Percentiles rank a stretch among this genome's conserved stretches.
phyloP scores from a whole-genome alignment of 92 coral and sea anemone genomes.

The Blastomussa wellsi region DNA sequence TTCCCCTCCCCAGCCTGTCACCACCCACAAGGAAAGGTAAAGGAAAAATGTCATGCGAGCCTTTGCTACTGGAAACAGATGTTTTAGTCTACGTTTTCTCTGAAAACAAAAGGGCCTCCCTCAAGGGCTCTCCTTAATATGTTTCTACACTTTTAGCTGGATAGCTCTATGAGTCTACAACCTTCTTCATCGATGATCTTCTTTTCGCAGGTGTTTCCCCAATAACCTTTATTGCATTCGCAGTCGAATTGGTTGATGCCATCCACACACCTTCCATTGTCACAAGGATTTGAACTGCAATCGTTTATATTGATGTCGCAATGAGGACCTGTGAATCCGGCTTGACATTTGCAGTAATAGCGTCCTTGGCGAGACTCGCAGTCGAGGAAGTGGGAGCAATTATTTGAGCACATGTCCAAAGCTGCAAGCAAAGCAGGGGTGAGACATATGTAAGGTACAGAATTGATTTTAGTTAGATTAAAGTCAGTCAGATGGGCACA shows the following conservation, averaged over 20 bases:
- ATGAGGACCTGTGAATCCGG: constrained; percentile 70
- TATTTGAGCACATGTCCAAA: constrained; percentile 3
- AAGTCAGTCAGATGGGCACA: not conserved
- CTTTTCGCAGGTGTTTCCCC: constrained; percentile 29
- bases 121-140: no score
- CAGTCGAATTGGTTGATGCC: constrained; percentile 71
- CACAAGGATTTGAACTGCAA: constrained; percentile 81
- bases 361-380: constrained; percentile 16
- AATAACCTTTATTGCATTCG: constrained; percentile 38
- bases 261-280: constrained; percentile 74
- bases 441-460: not conserved
- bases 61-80: no score
- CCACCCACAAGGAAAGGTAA: no score
- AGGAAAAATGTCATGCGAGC: no score
- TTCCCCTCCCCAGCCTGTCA: no score
- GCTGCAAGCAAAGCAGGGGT: not conserved
- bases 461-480: no score
- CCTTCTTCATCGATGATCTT: constrained; percentile 14
- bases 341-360: constrained; percentile 62
- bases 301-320: constrained; percentile 76
- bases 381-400: constrained; percentile 22
- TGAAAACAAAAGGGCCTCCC: no score
- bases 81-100: no score
- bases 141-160: no score
- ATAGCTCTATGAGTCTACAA: not conserved